Conservation (phyloP, 2,888 invertebrate species). For the Ennomos erosarius region DNA sequence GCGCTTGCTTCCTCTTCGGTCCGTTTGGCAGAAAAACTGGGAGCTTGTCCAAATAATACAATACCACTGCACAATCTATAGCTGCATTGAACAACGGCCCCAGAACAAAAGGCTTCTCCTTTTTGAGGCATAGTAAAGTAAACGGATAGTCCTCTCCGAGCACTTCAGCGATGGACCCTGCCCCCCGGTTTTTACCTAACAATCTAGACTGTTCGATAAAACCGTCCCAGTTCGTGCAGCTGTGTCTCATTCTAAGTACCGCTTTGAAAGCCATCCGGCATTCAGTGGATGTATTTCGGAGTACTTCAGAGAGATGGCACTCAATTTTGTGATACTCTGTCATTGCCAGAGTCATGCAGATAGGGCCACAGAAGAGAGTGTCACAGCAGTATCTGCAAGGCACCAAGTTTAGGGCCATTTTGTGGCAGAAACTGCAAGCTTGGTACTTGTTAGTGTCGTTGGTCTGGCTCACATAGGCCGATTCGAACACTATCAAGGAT, state of each 20-base stretch:
- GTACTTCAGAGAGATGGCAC: constrained; percentile 6
- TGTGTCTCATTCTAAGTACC: not conserved
- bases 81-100: not conserved
- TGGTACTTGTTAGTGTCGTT: not conserved
- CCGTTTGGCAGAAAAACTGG: not conserved
- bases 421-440: constrained; percentile 18
- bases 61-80: not conserved
- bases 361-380: constrained; percentile 12
- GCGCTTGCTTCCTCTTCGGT: not conserved
- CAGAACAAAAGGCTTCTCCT: not conserved
- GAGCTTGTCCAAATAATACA: not conserved
- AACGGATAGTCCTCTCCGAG: not conserved
- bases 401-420: not conserved
- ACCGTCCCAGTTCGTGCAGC: not conserved
- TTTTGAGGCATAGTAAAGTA: not conserved
- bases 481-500: constrained; percentile 12
- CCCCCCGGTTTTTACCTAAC: not conserved
- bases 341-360: constrained; percentile 3
- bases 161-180: not conserved
- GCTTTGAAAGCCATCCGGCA: not conserved
- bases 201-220: not conserved
- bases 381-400: constrained; percentile 16
- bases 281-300: not conserved
- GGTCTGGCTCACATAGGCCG: constrained; percentile 7
- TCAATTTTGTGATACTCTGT: constrained; percentile 25